Percentiles rank a stretch among this genome's conserved stretches.
These are phyloP conservation scores for Meles meles DNA, from an alignment of 2,113 vertebrate genomes.

Conservation along the genomic window DNA sequence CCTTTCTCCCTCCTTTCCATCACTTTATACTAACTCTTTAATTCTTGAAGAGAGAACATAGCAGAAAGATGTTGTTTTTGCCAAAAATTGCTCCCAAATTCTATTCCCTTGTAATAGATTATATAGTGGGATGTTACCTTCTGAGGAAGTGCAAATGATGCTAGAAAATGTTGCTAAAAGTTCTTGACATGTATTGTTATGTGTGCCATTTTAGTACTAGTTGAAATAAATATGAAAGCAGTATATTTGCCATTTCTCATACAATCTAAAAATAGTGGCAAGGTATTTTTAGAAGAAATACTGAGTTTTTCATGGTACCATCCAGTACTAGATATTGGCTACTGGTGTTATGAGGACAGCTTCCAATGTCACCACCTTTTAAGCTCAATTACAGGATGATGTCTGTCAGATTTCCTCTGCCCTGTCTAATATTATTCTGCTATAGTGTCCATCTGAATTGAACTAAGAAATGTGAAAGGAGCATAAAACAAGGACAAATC, in stretches of 20 bases:
- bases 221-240: background rate
- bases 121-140: background rate
- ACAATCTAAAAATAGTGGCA: background rate
- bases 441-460: background rate
- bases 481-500: background rate
- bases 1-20: background rate
- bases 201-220: background rate
- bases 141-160: conserved; percentile 15
- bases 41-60: background rate
- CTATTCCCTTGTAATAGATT: background rate
- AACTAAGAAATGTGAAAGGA: background rate
- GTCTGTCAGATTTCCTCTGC: background rate
- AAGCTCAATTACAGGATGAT: background rate
- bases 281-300: conserved; percentile 9
- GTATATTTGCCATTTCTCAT: background rate
- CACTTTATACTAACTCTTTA: background rate
- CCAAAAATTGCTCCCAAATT: background rate
- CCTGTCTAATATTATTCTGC: background rate
- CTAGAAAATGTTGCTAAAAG: background rate
- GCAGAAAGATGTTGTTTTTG: background rate
- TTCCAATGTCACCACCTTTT: background rate
- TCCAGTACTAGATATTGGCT: background rate
- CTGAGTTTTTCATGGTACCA: background rate
- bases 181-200: conserved; percentile 28
- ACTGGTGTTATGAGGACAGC: background rate